Percentiles rank a stretch among this genome's conserved stretches.
Conservation (phyloP, 2,797 vertebrate genomes). For the Microctenopoma steveboyesi region DNA sequence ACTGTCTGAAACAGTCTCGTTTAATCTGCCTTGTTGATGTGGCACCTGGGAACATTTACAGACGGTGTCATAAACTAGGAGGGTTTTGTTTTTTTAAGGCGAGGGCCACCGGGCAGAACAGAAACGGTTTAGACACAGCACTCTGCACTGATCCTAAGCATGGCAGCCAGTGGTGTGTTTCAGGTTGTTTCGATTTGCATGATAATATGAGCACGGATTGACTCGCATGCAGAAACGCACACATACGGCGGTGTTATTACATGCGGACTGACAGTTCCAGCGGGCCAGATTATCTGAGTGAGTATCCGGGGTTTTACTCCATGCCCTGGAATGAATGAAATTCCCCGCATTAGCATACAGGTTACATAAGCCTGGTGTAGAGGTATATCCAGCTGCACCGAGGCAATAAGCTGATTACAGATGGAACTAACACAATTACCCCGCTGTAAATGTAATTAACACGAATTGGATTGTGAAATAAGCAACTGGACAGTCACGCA, state of each 20-base stretch:
- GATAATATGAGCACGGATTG: conserved; percentile 70
- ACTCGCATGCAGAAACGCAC: conserved; percentile 8
- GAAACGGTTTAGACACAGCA: conserved; percentile 70
- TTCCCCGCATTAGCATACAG: conserved; percentile 59
- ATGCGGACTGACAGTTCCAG: conserved; percentile 55
- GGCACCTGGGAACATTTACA: conserved; percentile 26
- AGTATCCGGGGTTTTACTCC: conserved; percentile 61
- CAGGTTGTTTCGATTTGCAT: conserved; percentile 79
- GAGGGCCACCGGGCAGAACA: conserved; percentile 35
- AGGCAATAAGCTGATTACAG: conserved; percentile 80
- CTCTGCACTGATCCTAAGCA: conserved; percentile 70
- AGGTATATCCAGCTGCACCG: conserved; percentile 73
- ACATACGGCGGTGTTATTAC: conserved; percentile 56
- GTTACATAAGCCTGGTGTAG: conserved; percentile 68
- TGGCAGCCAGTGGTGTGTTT: conserved; percentile 72
- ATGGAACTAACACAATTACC: conserved; percentile 79
- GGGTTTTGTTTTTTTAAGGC: conserved; percentile 6
- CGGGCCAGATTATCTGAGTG: conserved; percentile 70
- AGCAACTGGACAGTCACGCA: conserved; percentile 52
- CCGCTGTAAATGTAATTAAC: conserved; percentile 72
- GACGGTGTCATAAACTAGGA: conserved; percentile 22
- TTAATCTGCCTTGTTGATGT: conserved; percentile 57
- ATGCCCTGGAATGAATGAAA: conserved; percentile 66
- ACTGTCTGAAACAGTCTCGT: conserved; percentile 12
- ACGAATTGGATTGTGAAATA: conserved; percentile 69